Base-by-base conservation (phyloP, 2,113 vertebrate genomes). In the Probosciger aterrimus region DNA sequence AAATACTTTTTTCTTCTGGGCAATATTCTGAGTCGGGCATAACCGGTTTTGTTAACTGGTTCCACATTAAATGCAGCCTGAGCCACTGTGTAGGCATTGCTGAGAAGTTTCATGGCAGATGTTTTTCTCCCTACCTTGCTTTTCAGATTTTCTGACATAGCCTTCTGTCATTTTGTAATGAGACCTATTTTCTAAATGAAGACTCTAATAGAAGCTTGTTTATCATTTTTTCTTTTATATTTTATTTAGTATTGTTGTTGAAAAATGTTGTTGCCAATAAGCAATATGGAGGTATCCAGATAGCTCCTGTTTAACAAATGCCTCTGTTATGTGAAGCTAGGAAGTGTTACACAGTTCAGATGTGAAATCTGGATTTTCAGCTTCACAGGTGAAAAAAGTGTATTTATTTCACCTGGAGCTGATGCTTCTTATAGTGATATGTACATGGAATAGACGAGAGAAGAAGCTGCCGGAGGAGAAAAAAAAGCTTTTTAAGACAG, bases 111-210 rank as follows among this genome's bases (percentile, higher is more conserved):
- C 64, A 93, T 97, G 97, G 96, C 93, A 92, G 86, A 62, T 96
- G 73, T 68, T 97, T 95, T 57, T 86, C 39, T 84, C 25, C 27
- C 30, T 64, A 39, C 47, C 63, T 75, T 27, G 74, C 78, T 79
- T 95, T 96, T 96, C 74, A 96, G 75, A 44, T 91, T 94, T 96
- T 92, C n/a, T 95, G 69, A 59, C 20, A 9, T 73, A 50, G 4
- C 52, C 6, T 35, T 79, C 84, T 93, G 67, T 35, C 52, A 24
- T 87, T 92, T 95, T 92, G 19, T 65, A 84, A 6, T 95, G 94
- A 94, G 79, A 73, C 64, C 20, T 65, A 4, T 95, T 97, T 97
- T 96, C 92, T 98, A 97, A 97, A 98, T 98, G 97, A 97, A 96
- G 92, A 90, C 22, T 91, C 71, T 95, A 95, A 93, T 71, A 86